Evolutionary conservation across 2,888 invertebrate species (phyloP).

Genomic region (Eupelmus urozonus): DNA sequence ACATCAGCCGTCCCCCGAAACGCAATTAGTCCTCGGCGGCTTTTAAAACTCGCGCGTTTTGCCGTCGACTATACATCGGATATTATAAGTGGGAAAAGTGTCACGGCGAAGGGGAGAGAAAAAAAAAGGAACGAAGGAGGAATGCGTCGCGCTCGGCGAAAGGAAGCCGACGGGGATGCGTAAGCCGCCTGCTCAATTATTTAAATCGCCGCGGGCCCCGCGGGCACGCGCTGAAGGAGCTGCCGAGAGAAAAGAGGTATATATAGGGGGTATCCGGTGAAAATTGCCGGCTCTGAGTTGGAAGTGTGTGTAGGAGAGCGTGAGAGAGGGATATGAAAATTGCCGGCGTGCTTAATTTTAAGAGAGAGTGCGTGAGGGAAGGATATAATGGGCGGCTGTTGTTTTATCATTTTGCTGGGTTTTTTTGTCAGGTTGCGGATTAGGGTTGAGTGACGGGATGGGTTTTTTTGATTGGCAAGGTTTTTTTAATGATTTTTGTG

Average conservation of each 20-base stretch:
- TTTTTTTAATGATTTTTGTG: too few species aligned
- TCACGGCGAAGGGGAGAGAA: slow-evolving; percentile 42
- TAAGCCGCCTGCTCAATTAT: slow-evolving; percentile 57
- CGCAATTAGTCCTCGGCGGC: slow-evolving; percentile 29
- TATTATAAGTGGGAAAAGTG: slow-evolving; percentile 42
- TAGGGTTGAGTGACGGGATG: too few species aligned
- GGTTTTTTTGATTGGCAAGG: too few species aligned
- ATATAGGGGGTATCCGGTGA: not conserved
- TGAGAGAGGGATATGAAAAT: not conserved
- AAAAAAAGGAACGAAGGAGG: not conserved
- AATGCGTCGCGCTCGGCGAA: not conserved
- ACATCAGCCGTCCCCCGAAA: not conserved
- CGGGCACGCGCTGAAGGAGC: not conserved
- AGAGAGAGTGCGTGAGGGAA: not conserved
- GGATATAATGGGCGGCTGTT: not conserved
- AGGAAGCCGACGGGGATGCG: not conserved
- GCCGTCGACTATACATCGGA: not conserved
- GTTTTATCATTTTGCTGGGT: not conserved
- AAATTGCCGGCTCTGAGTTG: not conserved
- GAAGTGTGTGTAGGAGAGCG: too few species aligned
- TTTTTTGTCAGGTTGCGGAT: not conserved
- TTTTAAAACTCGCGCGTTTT: not conserved
- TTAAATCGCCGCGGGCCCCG: slow-evolving; percentile 56
- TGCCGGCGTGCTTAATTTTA: too few species aligned
- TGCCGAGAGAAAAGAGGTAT: not conserved